Evolutionary conservation across 2,888 invertebrate species (phyloP), one percentile per base, ranked within the genome.

Genomic region (Lobophora halterata): DNA sequence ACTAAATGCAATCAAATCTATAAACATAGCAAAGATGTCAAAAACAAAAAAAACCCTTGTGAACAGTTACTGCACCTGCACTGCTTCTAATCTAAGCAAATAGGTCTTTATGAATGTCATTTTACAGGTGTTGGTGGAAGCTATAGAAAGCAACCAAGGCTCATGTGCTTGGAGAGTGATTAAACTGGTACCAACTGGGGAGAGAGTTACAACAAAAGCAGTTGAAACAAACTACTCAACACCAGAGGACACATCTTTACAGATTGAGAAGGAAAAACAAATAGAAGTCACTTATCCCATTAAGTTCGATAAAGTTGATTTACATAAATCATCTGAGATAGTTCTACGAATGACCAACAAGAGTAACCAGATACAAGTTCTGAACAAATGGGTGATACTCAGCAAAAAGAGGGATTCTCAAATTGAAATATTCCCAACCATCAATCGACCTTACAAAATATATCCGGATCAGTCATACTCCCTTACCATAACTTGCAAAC

Each of bases 131-230:
- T 65, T 88, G 35, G 89, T 89, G 3, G 92, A 94, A 65, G 88
- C 91, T 1, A 92, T 95, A 55, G 95, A 95, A 76, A 94, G 93
- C 67, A 90, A 91, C 52, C 91, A 92, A 79, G 88, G 85, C 7
- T 54, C 61, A 5, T 89, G 75, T 37, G 71, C 72, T 26, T 90
- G 92, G 92, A 82, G 93, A 51, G 92, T 91, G 0, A 61, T 93
- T 31, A 79, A 76, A 64, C 47, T 85, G 43, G 44, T 46, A 24
- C 20, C 32, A 8, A 39, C 37, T 6, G 20, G 21, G 9, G 40
- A 47, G 9, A 40, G 3, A 12, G 21, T 29, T 12, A 26, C 5
- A 0, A 37, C 24, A 2, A 30, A 29, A 29, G 12, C 12, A 1
- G 45, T 70, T 28, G 58, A 83, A 77, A 29, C 63, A 1, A 44